A percentile compares a stretch with the other conserved stretches of the same genome.
These are phyloP conservation scores for Gallirallus australis DNA, from an alignment of 2,797 vertebrate genomes.

Conservation along the genomic window DNA sequence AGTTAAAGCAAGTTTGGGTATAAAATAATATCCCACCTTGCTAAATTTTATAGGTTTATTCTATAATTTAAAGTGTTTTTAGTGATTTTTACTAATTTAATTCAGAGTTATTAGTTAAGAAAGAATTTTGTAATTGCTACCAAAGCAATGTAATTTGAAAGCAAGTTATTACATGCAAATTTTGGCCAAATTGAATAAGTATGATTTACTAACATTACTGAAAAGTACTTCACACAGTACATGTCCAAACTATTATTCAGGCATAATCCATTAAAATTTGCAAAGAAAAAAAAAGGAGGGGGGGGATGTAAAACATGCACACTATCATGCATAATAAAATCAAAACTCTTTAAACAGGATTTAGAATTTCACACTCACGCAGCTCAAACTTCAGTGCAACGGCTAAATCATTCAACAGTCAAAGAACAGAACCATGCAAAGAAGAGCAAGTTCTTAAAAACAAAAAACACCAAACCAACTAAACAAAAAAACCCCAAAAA, in stretches of 20 bases:
- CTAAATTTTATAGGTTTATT: constrained; percentile 14
- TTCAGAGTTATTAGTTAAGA: constrained; percentile 10
- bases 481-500: neutral
- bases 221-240: constrained; percentile 29
- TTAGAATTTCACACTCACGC: constrained; percentile 72
- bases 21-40: constrained; percentile 6
- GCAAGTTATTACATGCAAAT: constrained; percentile 50
- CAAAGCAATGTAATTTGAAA: constrained; percentile 51
- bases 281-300: constrained; percentile 57
- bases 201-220: neutral
- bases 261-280: constrained; percentile 62
- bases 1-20: constrained; percentile 19
- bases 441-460: constrained; percentile 70
- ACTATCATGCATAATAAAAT: constrained; percentile 68
- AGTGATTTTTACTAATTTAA: neutral
- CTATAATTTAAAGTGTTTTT: neutral
- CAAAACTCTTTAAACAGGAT: constrained; percentile 49
- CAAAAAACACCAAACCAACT: neutral
- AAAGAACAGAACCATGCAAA: constrained; percentile 83
- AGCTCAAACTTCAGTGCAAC: constrained; percentile 80
- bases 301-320: constrained; percentile 68
- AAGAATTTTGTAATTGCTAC: constrained; percentile 31
- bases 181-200: constrained; percentile 47
- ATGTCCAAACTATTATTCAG: constrained; percentile 27
- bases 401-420: constrained; percentile 75